Base-by-base conservation (phyloP, 2,888 invertebrate species). In the Meiosimyza decipiens region DNA sequence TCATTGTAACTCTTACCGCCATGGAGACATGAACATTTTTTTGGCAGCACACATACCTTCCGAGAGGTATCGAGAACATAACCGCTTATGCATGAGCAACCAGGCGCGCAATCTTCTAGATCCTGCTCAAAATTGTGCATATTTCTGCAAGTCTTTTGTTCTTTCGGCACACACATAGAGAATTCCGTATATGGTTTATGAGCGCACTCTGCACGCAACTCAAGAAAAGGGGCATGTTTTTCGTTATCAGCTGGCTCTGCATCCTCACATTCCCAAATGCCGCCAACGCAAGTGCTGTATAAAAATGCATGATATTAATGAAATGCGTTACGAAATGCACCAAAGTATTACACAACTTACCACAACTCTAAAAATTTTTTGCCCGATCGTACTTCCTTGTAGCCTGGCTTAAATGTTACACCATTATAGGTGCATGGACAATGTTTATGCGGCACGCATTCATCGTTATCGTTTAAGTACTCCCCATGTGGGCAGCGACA, bases 1-100 rank as follows among this genome's bases (percentile, higher is more conserved):
- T 96, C 94, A 87, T 89, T 88, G 84, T 94, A 97, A 84, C 94
- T 94, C 75, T 90, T 89, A 0, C 96, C 95, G 7, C 94, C 95
- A 85, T 96, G 96, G 86, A 95, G 95, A 83, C 97, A 97, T 0
- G 97, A 96, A 80, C 97, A 97, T 73, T 91, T 88, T 0, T 89
- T 85, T 0, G 93, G 91, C 77, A 87, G 83, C 3, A 96, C 91
- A 82, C 97, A 97, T 70, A 85, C 85, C 75, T 90, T 90, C 2
- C 90, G 88, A 0, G 89, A 85, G 0, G 89, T 88, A 81, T 95
- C 94, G 13, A 93, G 86, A 0, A 96, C 94, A 82, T 90, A 94
- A 22, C 94, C 94, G 22, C 89, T 86, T 86, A 91, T 91, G 84
- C 95, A 96, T 76, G 92, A 89, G 82, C 96, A 96, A 9, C 95